phyloP scores from a whole-genome alignment of 2,888 invertebrate genomes.

The Vanessa cardui region DNA sequence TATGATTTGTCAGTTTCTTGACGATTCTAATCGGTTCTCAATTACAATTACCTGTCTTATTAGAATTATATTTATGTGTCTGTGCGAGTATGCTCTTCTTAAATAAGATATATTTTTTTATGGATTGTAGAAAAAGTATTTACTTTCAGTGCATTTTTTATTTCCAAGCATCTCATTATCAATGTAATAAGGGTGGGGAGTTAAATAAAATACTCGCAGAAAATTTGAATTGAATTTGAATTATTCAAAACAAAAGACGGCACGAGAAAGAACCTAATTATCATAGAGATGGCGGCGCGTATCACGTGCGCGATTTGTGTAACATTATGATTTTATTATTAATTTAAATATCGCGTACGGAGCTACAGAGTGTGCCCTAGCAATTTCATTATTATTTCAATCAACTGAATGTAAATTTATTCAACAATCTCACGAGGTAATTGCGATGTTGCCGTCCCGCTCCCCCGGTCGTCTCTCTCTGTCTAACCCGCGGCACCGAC shows the following conservation, averaged over 20 bases:
- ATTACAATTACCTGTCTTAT: too few species aligned
- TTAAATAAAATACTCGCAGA: constrained; percentile 40
- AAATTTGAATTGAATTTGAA: constrained; percentile 52
- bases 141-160: too few species aligned
- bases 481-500: constrained; percentile 52
- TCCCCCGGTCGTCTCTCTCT: constrained; percentile 50
- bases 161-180: constrained; percentile 32
- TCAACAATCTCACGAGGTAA: constrained; percentile 83
- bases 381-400: constrained; percentile 84
- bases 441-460: constrained; percentile 69
- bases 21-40: too few species aligned
- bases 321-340: constrained; percentile 81
- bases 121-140: too few species aligned
- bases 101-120: too few species aligned
- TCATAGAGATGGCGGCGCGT: constrained; percentile 66
- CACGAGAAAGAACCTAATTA: constrained; percentile 64
- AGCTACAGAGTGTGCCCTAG: constrained; percentile 74
- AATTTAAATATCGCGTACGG: constrained; percentile 80
- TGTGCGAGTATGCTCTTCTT: too few species aligned
- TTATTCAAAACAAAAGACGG: constrained; percentile 58
- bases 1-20: too few species aligned
- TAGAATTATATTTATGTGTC: too few species aligned
- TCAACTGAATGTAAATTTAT: constrained; percentile 83
- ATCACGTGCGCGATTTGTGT: constrained; percentile 71
- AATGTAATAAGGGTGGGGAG: constrained; percentile 26